Percentiles rank a stretch among this genome's conserved stretches.
These are phyloP conservation scores for Heloderma charlesbogerti DNA, from an alignment of 2,113 vertebrate genomes.

Conservation along the genomic window DNA sequence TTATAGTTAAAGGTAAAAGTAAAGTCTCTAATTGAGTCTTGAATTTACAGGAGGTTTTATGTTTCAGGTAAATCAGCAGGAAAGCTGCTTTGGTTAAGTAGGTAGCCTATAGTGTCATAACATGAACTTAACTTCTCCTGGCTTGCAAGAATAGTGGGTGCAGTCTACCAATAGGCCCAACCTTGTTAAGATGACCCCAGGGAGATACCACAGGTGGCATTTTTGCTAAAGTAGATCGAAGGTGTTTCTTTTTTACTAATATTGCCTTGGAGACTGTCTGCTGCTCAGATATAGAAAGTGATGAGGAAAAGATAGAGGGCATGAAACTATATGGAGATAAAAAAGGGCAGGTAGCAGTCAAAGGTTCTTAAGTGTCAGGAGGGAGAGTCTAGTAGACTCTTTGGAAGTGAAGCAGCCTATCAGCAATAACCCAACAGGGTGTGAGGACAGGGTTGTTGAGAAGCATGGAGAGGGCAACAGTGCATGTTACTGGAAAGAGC, in stretches of 20 bases:
- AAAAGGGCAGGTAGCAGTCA: background rate
- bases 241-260: background rate
- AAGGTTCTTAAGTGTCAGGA: background rate
- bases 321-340: background rate
- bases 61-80: slow-evolving; percentile 12
- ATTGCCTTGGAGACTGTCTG: background rate
- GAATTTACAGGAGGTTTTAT: slow-evolving; percentile 14
- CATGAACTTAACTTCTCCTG: background rate
- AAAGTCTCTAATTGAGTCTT: background rate
- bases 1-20: background rate
- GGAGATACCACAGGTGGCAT: background rate
- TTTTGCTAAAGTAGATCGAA: background rate
- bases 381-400: background rate
- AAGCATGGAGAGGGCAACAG: too few relatives aligned
- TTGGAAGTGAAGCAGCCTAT: background rate
- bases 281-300: background rate
- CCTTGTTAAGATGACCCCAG: background rate
- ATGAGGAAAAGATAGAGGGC: background rate
- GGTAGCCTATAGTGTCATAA: background rate
- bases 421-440: background rate
- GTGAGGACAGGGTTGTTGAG: too few relatives aligned
- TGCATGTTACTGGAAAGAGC: too few relatives aligned
- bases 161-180: background rate
- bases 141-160: background rate
- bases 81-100: slow-evolving; percentile 3